Conservation (phyloP, 2,888 invertebrate genomes). For the Leptopilina syphax region DNA sequence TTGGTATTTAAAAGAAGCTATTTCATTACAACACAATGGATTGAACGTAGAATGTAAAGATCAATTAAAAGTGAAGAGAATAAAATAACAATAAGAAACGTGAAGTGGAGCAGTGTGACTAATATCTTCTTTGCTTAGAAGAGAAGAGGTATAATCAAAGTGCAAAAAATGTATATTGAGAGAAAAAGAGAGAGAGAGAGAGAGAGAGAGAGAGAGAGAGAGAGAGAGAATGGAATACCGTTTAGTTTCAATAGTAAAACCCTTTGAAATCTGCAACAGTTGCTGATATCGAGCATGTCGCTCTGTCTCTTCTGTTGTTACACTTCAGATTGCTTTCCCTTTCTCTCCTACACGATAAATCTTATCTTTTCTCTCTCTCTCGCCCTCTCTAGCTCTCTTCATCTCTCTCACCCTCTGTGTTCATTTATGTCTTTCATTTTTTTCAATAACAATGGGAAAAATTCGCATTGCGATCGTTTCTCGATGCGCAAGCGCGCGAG, state of each 20-base stretch:
- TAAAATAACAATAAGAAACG: background rate
- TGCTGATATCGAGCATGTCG: slow-evolving; percentile 41
- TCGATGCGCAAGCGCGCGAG: slow-evolving; percentile 59
- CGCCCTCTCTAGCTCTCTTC: background rate
- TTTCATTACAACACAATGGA: slow-evolving; percentile 9
- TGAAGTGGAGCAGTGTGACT: background rate
- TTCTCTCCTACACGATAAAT: slow-evolving; percentile 48
- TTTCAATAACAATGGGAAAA: slow-evolving; percentile 54
- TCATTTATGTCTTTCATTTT: slow-evolving; percentile 41
- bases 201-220: slow-evolving; percentile 4
- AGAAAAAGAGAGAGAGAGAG: slow-evolving; percentile 20
- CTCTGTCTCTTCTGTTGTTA: slow-evolving; percentile 53
- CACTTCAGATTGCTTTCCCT: slow-evolving; percentile 64
- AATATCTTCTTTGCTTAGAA: slow-evolving; percentile 2
- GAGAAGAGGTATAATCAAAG: background rate
- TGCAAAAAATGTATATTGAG: slow-evolving; percentile 8
- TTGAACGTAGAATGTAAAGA: background rate
- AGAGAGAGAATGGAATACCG: slow-evolving; percentile 34
- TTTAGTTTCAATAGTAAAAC: slow-evolving; percentile 12
- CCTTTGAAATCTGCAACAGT: slow-evolving; percentile 45
- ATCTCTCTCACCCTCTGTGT: slow-evolving; percentile 9
- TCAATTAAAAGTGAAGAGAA: slow-evolving; percentile 4
- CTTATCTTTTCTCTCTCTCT: slow-evolving; percentile 34
- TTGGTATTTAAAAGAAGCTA: slow-evolving; percentile 6
- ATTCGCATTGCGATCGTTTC: slow-evolving; percentile 69